Evolutionary conservation across 1,140 invertebrate species (phyloP).

Genomic region (Diplogasteroides magnus): DNA sequence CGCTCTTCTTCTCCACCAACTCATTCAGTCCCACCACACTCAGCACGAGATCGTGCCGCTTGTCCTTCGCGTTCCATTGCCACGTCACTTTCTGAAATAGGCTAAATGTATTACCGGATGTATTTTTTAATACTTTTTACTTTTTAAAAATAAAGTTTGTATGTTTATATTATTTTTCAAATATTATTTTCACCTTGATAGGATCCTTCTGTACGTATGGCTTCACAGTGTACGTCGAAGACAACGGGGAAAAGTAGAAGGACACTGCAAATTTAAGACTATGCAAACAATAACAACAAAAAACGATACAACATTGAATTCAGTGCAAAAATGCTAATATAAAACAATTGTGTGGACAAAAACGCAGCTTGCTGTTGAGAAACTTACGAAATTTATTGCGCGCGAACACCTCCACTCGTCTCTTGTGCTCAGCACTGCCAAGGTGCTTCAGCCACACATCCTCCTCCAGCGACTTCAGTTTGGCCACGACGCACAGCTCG

Average conservation of each 20-base stretch:
- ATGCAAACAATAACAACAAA: not conserved
- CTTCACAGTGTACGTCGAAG: constrained; percentile 13
- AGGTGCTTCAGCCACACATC: not conserved
- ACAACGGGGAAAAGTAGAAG: not conserved
- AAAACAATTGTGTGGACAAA: too few relatives aligned
- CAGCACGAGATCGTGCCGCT: constrained; percentile 7
- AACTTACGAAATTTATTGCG: not conserved
- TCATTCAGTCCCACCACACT: constrained; percentile 14
- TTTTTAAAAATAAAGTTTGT: not conserved
- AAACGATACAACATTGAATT: not conserved
- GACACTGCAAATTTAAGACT: not conserved
- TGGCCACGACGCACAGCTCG: not conserved
- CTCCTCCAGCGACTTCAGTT: not conserved
- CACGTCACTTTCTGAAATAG: constrained; percentile 11
- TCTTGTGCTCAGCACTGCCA: not conserved
- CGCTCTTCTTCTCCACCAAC: constrained; percentile 16
- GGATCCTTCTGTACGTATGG: constrained; percentile 15
- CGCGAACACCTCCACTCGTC: not conserved
- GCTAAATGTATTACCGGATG: not conserved
- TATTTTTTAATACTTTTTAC: not conserved
- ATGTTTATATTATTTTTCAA: too few relatives aligned
- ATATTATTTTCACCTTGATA: constrained; percentile 3
- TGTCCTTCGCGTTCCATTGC: constrained; percentile 1
- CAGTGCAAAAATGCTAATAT: not conserved
- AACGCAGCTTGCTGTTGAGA: not conserved